Evolutionary conservation across 2,797 vertebrate genomes (phyloP).

Genomic region (Halcyon leucocephala): DNA sequence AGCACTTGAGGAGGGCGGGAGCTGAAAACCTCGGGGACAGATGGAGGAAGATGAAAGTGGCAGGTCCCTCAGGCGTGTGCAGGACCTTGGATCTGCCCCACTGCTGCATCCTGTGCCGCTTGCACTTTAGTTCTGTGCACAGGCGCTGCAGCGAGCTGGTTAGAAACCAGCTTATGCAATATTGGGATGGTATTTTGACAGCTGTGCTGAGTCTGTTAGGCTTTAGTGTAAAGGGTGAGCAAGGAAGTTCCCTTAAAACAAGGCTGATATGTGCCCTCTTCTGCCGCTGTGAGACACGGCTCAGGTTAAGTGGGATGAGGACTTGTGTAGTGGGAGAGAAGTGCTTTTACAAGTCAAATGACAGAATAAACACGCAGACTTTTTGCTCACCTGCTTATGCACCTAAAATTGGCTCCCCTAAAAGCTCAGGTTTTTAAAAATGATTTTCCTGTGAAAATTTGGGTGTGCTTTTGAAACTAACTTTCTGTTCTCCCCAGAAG

Average conservation of each 20-base stretch:
- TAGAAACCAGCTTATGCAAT: neutral
- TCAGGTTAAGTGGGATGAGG: neutral
- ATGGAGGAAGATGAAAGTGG: neutral
- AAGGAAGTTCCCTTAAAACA: neutral
- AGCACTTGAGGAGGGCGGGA: neutral
- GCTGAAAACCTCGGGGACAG: neutral
- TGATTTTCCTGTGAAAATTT: neutral
- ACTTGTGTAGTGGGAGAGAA: neutral
- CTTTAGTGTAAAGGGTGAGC: neutral
- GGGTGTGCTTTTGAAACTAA: neutral
- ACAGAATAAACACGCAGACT: neutral
- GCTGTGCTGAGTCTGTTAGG: neutral
- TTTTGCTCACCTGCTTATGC: neutral
- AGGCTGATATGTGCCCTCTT: neutral
- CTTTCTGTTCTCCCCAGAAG: neutral
- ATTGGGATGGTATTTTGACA: neutral
- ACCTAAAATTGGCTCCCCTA: neutral
- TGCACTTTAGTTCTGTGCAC: neutral
- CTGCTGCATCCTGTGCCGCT: neutral
- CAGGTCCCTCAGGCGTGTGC: fast-evolving
- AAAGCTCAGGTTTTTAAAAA: neutral
- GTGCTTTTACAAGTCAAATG: neutral
- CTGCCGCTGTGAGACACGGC: neutral
- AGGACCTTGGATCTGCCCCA: neutral
- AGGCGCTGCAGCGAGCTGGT: neutral